Base-by-base conservation (phyloP, 2,797 vertebrate genomes). In the Leptatherina wallacei region DNA sequence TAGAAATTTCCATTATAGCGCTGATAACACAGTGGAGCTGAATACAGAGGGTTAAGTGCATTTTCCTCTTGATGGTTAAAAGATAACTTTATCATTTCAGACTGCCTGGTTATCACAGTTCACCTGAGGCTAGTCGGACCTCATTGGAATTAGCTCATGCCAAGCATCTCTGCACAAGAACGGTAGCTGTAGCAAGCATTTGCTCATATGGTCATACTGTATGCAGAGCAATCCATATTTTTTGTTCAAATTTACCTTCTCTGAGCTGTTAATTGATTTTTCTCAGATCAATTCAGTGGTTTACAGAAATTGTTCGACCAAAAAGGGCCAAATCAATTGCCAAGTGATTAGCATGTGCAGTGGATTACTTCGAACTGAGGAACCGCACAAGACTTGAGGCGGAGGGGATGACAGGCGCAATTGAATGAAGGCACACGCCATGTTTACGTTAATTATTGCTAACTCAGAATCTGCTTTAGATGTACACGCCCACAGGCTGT, bases 231-330 rank as follows among this genome's bases (percentile, higher is more conserved):
- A 92, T 92, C 89, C 75, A 91, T 91, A 88, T 54, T 85, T 85
- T 79, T 75, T 82, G 69, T 85, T 88, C 86, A 88, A 91, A 85
- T 91, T 92, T 92, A 88, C 88, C 80, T 80, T 81, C 80, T 71
- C 77, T 75, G 65, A 82, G 88, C 89, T 88, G 85, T 90, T 88
- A 89, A 92, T 89, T 88, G 92, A 93, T 92, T 92, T 82, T 82
- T 81, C 71, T 66, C 75, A 47, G 86, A 92, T 92, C 91, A 92
- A 92, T 91, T 80, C 33, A n/a, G 68, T 70, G 79, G 87, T 91
- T 89, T 90, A 91, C 91, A 93, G 84, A 87, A 90, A 85, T 90
- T 85, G 86, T 80, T 88, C 81, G 84, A 90, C 86, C 88, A 88
- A 91, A 91, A 89, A 89, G 68, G 81, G 64, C 80, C 69, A 54